Conservation (phyloP, 2,797 vertebrate species). For the Myotis myotis region DNA sequence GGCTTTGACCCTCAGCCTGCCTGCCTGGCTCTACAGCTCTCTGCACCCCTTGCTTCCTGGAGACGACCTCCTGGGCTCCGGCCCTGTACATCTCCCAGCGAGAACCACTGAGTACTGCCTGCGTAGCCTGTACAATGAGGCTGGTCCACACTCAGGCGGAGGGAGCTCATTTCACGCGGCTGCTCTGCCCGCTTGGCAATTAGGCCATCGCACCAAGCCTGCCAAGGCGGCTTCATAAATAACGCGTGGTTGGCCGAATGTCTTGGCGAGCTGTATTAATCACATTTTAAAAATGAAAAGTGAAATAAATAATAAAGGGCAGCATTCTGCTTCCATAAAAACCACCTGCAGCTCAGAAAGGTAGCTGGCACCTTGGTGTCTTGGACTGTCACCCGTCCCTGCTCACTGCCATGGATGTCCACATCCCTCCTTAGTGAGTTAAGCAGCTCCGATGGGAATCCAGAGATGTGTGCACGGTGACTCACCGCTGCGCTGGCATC, state of each 20-base stretch:
- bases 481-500: neutral
- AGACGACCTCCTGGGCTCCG: neutral
- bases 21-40: neutral
- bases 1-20: neutral
- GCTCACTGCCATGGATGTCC: fast-evolving
- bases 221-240: neutral
- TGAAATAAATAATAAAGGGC: constrained; percentile 49
- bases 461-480: neutral
- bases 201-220: neutral
- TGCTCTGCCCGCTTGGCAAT: neutral
- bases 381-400: neutral
- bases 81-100: fast-evolving
- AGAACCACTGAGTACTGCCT: neutral
- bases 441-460: constrained; percentile 3
- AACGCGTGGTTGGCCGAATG: neutral
- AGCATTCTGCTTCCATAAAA: constrained; percentile 52
- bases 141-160: neutral
- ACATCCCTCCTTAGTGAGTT: neutral
- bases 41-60: neutral
- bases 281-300: constrained; percentile 51
- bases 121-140: neutral
- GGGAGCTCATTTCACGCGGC: neutral
- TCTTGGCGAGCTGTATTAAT: constrained; percentile 34
- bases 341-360: neutral
- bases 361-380: neutral